Evolutionary conservation across 2,888 invertebrate genomes (phyloP).

Genomic region (Flexamia atlantica): DNA sequence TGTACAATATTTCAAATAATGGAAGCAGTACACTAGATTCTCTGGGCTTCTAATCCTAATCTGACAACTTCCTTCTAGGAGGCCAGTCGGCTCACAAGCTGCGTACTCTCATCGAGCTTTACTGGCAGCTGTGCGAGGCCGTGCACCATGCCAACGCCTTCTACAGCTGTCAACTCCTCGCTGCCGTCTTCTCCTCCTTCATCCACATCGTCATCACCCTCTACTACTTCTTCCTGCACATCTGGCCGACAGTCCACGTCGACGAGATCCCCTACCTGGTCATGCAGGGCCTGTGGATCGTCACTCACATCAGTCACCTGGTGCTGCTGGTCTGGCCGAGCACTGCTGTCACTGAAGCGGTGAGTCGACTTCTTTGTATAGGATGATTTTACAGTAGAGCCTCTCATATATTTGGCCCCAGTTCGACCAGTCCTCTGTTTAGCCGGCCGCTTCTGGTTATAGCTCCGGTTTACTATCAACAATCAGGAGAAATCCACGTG

Average conservation of each 20-base stretch:
- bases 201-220: conserved; percentile 36
- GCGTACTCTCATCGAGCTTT: background rate
- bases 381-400: no score
- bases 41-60: no score
- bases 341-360: conserved; percentile 32
- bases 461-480: no score
- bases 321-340: conserved; percentile 14
- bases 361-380: no score
- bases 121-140: conserved; percentile 41
- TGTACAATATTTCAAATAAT: no score
- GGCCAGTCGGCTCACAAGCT: background rate
- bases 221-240: conserved; percentile 37
- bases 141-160: conserved; percentile 33
- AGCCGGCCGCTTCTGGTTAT: no score
- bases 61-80: background rate
- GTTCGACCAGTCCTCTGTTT: no score
- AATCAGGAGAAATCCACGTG: no score
- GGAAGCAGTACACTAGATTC: no score
- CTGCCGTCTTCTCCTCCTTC: conserved; percentile 19
- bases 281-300: conserved; percentile 5
- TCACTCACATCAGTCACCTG: background rate
- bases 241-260: conserved; percentile 14
- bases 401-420: no score
- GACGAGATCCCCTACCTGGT: conserved; percentile 29
- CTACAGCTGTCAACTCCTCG: conserved; percentile 42